These are phyloP conservation scores for Prochilodus magdalenae DNA, from an alignment of 2,113 vertebrate genomes.

Conservation along the genomic window DNA sequence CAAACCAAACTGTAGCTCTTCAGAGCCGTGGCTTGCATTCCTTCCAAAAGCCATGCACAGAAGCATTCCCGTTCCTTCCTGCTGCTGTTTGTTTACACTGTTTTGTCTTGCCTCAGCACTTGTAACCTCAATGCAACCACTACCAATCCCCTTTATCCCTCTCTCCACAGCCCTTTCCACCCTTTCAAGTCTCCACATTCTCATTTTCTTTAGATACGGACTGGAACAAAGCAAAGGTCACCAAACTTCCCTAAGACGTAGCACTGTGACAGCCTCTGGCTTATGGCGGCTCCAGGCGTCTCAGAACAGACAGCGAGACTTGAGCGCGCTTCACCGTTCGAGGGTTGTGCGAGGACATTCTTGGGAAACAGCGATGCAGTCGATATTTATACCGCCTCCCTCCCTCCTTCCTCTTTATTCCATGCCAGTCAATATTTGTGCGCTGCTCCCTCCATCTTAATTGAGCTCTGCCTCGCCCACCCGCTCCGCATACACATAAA, in stretches of 20 bases:
- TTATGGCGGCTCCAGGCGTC: too few species aligned
- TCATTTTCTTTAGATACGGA: neutral
- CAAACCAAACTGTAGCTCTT: too few species aligned
- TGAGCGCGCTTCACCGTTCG: neutral
- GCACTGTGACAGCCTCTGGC: neutral
- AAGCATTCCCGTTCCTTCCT: neutral
- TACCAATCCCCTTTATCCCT: neutral
- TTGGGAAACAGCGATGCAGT: neutral
- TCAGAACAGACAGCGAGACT: neutral
- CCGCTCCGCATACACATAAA: neutral
- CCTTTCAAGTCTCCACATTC: neutral
- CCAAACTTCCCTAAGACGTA: neutral
- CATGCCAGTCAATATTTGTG: slow-evolving; percentile 44
- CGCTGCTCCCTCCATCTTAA: slow-evolving; percentile 37
- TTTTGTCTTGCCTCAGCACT: neutral
- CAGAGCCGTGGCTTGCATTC: too few species aligned
- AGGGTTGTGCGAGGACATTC: neutral
- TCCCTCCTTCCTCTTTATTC: slow-evolving; percentile 26
- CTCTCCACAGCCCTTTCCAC: neutral
- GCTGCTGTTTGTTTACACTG: neutral
- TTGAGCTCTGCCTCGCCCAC: slow-evolving; percentile 40
- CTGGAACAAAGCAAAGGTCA: slow-evolving; percentile 14
- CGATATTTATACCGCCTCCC: slow-evolving; percentile 30
- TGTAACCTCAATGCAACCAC: too few species aligned
- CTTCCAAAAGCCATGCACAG: neutral